Base-by-base conservation (phyloP, 2,113 vertebrate genomes). In the Candoia aspera region DNA sequence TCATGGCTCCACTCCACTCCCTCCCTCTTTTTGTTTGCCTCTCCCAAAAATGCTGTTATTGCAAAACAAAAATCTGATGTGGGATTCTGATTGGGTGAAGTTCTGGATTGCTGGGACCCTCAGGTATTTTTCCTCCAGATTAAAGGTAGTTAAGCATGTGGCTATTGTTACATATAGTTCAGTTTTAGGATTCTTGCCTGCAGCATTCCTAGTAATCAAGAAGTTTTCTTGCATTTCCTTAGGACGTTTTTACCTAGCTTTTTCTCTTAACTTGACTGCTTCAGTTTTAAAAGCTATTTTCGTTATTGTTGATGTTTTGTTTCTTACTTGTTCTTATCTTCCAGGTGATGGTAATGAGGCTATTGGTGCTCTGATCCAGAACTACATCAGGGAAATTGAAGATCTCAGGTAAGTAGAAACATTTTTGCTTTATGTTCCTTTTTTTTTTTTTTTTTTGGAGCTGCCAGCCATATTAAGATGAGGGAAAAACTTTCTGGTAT, bases 311-410 rank as follows among this genome's bases (percentile, higher is more conserved):
- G 33, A 21, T 91, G 49, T 64, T 42, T 46, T 49, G 24, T 93
- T 37, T 12, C 37, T 59, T 60, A n/a, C 29, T 59, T 26, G 26
- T 88, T 92, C 23, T 95, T 73, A 29, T 91, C 0, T 21, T 64
- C 11, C 92, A 99, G 99, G 98, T 79, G 98, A 99, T 0, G 97
- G 98, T 6, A 99, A 98, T 0, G 98, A 99, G 95, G 99, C 99
- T 96, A 99, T 99, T 0, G 98, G 99, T 0, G 91, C 97, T 73
- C 97, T 99, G 84, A 98, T 99, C 94, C 99, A 99, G 96, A 99
- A 99, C 95, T 99, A 99, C 95, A 99, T 99, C 95, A 95, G 98
- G 89, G 99, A 99, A 96, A 98, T 99, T 0, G 99, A 99, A 93
- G 99, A 99, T 94, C 97, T 99, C 8, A 98, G 99, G 99, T 99